These are phyloP conservation scores for Hemithea aestivaria DNA, from an alignment of 2,888 invertebrate genomes.

Conservation along the genomic window DNA sequence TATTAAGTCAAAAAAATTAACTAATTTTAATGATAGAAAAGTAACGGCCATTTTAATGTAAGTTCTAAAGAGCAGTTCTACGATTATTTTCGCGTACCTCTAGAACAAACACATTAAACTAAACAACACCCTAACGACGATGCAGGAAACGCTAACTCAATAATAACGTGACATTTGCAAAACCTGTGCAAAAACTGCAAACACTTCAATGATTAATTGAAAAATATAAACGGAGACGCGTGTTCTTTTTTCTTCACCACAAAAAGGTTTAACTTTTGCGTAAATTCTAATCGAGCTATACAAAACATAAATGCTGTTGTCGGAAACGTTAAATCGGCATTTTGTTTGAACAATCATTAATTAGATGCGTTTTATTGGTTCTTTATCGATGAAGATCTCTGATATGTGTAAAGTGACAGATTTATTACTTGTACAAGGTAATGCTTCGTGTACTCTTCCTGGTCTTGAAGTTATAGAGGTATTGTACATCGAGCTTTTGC, in stretches of 20 bases:
- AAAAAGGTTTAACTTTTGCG: conserved; percentile 54
- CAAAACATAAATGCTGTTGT: conserved; percentile 57
- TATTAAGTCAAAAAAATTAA: no score
- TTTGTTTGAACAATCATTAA: conserved; percentile 69
- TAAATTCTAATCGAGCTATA: conserved; percentile 46
- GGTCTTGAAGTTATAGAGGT: conserved; percentile 40
- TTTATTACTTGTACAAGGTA: conserved; percentile 65
- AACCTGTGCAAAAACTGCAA: conserved; percentile 58
- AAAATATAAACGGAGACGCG: conserved; percentile 50
- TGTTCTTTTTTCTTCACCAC: conserved; percentile 41
- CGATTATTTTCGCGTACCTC: conserved; percentile 1
- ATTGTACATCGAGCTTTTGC: conserved; percentile 40
- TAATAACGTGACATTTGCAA: conserved; percentile 54
- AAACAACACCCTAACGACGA: conserved; percentile 29
- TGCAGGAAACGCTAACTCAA: conserved; percentile 50
- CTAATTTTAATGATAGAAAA: no score
- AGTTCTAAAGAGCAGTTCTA: no score
- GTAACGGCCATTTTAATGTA: no score
- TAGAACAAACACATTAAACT: conserved; percentile 11
- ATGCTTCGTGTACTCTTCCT: conserved; percentile 58
- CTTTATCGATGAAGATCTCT: conserved; percentile 59
- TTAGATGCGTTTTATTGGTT: conserved; percentile 67
- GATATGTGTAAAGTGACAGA: conserved; percentile 66
- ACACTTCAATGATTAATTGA: conserved; percentile 50
- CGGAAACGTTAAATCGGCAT: conserved; percentile 56